Conservation (phyloP, 2,113 vertebrate genomes). For the Eolophus roseicapilla region DNA sequence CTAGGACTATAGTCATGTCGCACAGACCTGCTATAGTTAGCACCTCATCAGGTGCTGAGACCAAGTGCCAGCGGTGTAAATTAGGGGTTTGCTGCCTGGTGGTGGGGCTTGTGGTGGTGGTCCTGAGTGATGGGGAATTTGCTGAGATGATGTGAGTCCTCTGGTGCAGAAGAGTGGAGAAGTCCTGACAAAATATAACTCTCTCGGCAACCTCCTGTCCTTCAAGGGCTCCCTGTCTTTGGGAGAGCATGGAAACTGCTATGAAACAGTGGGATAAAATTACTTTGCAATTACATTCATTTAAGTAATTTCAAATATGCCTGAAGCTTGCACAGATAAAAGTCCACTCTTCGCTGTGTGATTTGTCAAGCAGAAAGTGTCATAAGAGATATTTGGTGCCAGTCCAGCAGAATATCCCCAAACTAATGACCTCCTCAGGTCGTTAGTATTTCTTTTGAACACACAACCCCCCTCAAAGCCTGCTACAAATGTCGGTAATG, state of each 20-base stretch:
- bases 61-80: not conserved
- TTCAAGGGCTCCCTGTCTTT: not conserved
- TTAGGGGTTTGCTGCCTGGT: not conserved
- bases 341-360: not conserved
- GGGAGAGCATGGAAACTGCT: not conserved
- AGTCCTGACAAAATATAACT: not conserved
- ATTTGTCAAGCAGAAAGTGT: conserved; percentile 3
- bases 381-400: not conserved
- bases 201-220: not conserved
- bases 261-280: conserved; percentile 26
- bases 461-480: not conserved
- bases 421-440: not conserved
- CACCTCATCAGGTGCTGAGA: conserved; percentile 14
- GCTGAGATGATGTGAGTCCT: not conserved
- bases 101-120: not conserved
- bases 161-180: not conserved
- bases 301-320: conserved; percentile 33
- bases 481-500: not conserved
- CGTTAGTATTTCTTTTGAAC: not conserved
- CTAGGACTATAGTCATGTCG: not conserved
- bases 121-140: not conserved
- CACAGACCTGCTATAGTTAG: not conserved
- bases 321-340: not conserved
- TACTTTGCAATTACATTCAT: conserved; percentile 13
- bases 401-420: not conserved